These are phyloP conservation scores for Synergus japonicus DNA, from an alignment of 2,888 invertebrate species.

Conservation along the genomic window DNA sequence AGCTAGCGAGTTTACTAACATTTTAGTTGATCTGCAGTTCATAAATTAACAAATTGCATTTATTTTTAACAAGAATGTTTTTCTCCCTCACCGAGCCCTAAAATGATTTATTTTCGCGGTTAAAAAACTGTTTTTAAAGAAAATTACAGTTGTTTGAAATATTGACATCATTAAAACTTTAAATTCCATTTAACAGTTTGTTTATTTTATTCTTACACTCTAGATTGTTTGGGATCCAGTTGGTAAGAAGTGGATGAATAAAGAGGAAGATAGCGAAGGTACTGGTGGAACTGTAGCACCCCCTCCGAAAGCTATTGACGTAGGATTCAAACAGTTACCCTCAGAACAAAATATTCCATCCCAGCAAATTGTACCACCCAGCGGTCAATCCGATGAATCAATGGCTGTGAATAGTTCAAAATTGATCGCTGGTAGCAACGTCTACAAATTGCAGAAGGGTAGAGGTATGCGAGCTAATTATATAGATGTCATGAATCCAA, in stretches of 20 bases:
- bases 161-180: background rate
- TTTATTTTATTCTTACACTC: conserved; percentile 46
- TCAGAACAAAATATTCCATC: conserved; percentile 26
- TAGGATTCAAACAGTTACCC: conserved; percentile 65
- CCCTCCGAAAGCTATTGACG: conserved; percentile 85
- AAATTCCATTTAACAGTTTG: background rate
- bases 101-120: conserved; percentile 15
- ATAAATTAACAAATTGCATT: background rate
- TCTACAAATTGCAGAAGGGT: conserved; percentile 88
- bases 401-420: conserved; percentile 60
- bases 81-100: conserved; percentile 29
- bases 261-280: conserved; percentile 84
- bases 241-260: conserved; percentile 92
- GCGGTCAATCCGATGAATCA: conserved; percentile 53
- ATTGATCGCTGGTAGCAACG: conserved; percentile 80
- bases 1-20: background rate
- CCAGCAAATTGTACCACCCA: conserved; percentile 20
- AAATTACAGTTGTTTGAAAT: background rate
- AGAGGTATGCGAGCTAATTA: conserved; percentile 85
- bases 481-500: conserved; percentile 92
- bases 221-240: conserved; percentile 96
- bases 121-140: background rate
- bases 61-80: conserved; percentile 6
- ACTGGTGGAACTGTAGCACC: conserved; percentile 80
- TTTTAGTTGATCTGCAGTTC: background rate